Conservation (phyloP, 2,888 invertebrate species). For the Drosophila siamana region DNA sequence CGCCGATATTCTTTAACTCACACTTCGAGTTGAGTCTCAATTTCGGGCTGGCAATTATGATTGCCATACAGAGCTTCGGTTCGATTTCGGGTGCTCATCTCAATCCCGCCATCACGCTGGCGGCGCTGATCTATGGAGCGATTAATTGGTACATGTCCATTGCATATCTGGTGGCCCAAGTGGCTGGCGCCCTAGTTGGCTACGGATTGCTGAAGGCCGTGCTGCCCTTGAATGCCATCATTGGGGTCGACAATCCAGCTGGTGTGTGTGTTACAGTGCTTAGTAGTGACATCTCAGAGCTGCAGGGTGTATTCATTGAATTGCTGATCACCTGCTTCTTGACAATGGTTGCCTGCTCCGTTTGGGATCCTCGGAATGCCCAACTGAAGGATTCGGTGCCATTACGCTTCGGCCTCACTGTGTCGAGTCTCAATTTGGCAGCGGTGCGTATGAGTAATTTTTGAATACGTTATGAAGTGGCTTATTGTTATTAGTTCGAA, state of each 20-base stretch:
- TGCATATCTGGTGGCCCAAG: slow-evolving; percentile 88
- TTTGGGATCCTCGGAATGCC: slow-evolving; percentile 90
- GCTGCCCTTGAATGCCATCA: slow-evolving; percentile 84
- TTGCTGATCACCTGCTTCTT: slow-evolving; percentile 88
- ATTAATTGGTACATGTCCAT: slow-evolving; percentile 85
- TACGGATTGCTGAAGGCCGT: slow-evolving; percentile 89
- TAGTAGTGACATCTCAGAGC: slow-evolving; percentile 85
- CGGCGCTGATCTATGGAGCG: slow-evolving; percentile 86
- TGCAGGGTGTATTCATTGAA: slow-evolving; percentile 88
- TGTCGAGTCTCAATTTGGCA: slow-evolving; percentile 88
- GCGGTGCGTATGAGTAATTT: slow-evolving; percentile 86
- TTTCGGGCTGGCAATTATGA: slow-evolving; percentile 89
- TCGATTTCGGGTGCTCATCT: slow-evolving; percentile 91
- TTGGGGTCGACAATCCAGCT: slow-evolving; percentile 66
- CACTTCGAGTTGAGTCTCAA: slow-evolving; percentile 79
- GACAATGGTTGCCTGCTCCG: slow-evolving; percentile 88
- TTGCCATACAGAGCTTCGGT: slow-evolving; percentile 90
- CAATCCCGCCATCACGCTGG: slow-evolving; percentile 91
- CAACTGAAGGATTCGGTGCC: slow-evolving; percentile 88
- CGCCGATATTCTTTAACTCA: slow-evolving; percentile 74
- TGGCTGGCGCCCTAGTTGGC: slow-evolving; percentile 89
- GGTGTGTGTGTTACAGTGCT: slow-evolving; percentile 88
- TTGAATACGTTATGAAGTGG: not conserved
- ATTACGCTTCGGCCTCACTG: slow-evolving; percentile 89
- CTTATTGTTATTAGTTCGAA: not conserved